Conservation (phyloP, 2,888 invertebrate species). For the Junonia oenone region DNA sequence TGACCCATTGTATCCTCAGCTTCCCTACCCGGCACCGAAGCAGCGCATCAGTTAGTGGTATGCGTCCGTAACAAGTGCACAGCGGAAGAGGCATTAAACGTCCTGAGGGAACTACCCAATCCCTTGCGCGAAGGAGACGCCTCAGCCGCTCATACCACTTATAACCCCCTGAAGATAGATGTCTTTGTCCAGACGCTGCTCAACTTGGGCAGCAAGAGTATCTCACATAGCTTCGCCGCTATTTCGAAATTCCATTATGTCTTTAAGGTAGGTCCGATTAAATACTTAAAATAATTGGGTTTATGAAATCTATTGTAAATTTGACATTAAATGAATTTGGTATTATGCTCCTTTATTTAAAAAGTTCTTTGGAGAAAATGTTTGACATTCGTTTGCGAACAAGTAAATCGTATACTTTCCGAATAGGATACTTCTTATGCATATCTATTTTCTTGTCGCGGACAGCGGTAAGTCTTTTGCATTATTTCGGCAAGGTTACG, state of each 20-base stretch:
- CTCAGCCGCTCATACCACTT: slow-evolving; percentile 83
- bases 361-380: too few relatives aligned
- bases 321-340: too few relatives aligned
- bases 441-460: too few relatives aligned
- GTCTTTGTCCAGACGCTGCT: slow-evolving; percentile 97
- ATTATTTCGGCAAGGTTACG: neutral
- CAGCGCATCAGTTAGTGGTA: slow-evolving; percentile 91
- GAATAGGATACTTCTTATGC: too few relatives aligned
- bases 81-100: slow-evolving; percentile 92
- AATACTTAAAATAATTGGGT: too few relatives aligned
- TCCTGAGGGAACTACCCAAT: slow-evolving; percentile 92
- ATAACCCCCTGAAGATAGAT: slow-evolving; percentile 96
- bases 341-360: too few relatives aligned
- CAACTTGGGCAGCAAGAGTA: slow-evolving; percentile 96
- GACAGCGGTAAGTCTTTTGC: neutral
- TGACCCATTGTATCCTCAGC: slow-evolving; percentile 64
- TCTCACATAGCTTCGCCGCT: slow-evolving; percentile 99
- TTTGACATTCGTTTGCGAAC: too few relatives aligned
- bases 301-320: too few relatives aligned
- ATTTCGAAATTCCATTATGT: slow-evolving; percentile 97
- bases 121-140: slow-evolving; percentile 86
- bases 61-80: slow-evolving; percentile 94
- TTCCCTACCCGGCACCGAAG: slow-evolving; percentile 87
- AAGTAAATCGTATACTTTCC: too few relatives aligned
- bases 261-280: slow-evolving; percentile 93